Evolutionary conservation across 2,113 vertebrate species (phyloP), one percentile per base, ranked within the genome.

Genomic region (Cepphus grylle): DNA sequence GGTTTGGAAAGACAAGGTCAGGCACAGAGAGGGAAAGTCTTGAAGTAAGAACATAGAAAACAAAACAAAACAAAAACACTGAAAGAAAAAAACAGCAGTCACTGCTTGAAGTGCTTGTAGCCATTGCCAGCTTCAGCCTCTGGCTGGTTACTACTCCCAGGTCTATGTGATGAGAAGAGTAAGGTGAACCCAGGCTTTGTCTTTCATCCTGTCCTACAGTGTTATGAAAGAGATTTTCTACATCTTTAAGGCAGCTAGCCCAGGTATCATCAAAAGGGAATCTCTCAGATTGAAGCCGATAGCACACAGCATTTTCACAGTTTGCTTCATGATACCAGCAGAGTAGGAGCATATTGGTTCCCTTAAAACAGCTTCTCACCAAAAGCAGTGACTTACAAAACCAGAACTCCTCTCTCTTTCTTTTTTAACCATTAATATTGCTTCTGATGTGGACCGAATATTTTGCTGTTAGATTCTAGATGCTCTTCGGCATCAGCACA

Each of bases 401-500:
- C 12, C 9, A 53, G 30, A 66, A 49, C 15, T 59, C 20, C 29
- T 32, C 6, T 38, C 26, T 81, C 47, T 36, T 19, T 15, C 34
- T 71, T 36, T 63, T 65, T 53, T 49, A 55, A 32, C 34, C 29
- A 45, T 5, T 22, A 23, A 4, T 4, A 18, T 12, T 5, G 34
- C 13, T 69, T 43, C 30, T 58, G 17, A 52, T 9, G 8, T 0
- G 1, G 12, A 6, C 27, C 17, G 27, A 8, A 23, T 55, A 40
- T 15, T 58, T 40, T 36, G 27, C 52, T 80, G 11, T 16, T 12
- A 17, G 14, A 62, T 38, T 52, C 50, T 30, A 53, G 40, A 7
- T 1, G 7, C 36, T 86, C 56, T 45, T 47, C 15, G 9, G 30
- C 0, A 2, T 15, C n/a, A 79, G 47, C 42, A 71, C 0, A 9